Evolutionary conservation across 1,140 invertebrate species (phyloP).

Genomic region (Colletes latitarsis): DNA sequence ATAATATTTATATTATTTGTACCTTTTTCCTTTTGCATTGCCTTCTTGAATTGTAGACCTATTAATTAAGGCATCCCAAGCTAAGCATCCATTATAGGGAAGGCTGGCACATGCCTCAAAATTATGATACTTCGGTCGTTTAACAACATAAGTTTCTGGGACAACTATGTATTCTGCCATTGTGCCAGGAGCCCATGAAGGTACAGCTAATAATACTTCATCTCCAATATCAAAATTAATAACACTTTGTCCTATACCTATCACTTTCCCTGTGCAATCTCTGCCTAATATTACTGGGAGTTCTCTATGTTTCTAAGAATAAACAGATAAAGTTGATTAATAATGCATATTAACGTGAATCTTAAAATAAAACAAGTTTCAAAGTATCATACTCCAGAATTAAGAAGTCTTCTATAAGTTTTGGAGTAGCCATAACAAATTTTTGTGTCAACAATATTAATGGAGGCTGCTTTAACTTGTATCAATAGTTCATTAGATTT

Average conservation of each 20-base stretch:
- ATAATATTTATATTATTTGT: slow-evolving; percentile 6
- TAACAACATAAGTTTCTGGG: slow-evolving; percentile 82
- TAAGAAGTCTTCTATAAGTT: slow-evolving; percentile 82
- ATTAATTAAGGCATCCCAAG: slow-evolving; percentile 85
- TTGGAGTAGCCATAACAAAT: slow-evolving; percentile 85
- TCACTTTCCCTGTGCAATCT: slow-evolving; percentile 86
- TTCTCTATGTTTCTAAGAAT: slow-evolving; percentile 72
- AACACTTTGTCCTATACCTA: slow-evolving; percentile 84
- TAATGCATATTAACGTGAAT: not conserved
- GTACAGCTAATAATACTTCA: slow-evolving; percentile 84
- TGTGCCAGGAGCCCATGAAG: slow-evolving; percentile 83
- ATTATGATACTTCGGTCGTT: slow-evolving; percentile 85
- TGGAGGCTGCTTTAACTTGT: slow-evolving; percentile 85
- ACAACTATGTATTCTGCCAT: slow-evolving; percentile 85
- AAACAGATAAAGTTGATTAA: slow-evolving; percentile 2
- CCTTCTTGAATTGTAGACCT: slow-evolving; percentile 81
- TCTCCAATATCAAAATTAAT: slow-evolving; percentile 84
- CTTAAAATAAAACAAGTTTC: not conserved
- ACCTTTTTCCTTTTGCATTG: slow-evolving; percentile 84
- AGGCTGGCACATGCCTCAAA: slow-evolving; percentile 87
- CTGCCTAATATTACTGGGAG: slow-evolving; percentile 86
- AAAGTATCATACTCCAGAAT: slow-evolving; percentile 79
- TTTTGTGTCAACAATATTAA: slow-evolving; percentile 85
- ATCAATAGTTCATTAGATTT: slow-evolving; percentile 84
- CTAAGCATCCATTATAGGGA: slow-evolving; percentile 87